phyloP scores from a whole-genome alignment of 1,140 invertebrate species.

The Lerema accius region DNA sequence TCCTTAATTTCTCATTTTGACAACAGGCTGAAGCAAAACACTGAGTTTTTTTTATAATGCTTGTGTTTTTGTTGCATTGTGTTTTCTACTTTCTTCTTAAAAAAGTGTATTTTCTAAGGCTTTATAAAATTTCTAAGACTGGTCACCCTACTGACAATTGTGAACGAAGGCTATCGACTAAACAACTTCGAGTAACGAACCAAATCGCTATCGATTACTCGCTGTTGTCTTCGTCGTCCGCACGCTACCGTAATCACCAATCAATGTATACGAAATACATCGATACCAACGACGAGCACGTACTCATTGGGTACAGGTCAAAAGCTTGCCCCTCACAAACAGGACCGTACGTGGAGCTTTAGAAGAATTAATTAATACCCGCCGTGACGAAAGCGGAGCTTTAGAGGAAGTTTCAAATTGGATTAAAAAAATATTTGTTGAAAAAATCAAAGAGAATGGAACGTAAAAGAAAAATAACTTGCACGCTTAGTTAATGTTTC shows the following conservation, averaged over 20 bases:
- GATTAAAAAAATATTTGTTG: background rate
- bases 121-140: no score
- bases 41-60: no score
- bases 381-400: conserved; percentile 11
- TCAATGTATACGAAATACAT: conserved; percentile 5
- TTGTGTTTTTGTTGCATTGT: no score
- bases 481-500: no score
- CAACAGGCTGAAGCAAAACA: no score
- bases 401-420: background rate
- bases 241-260: conserved; percentile 15
- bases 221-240: conserved; percentile 8
- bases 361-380: conserved; percentile 23
- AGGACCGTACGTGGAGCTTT: conserved; percentile 11
- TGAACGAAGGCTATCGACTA: conserved; percentile 19
- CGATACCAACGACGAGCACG: conserved; percentile 15
- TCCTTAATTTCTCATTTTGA: no score
- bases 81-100: no score
- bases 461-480: background rate
- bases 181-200: conserved; percentile 26
- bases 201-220: conserved; percentile 24
- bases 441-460: background rate
- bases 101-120: no score
- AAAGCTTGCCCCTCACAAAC: conserved; percentile 15
- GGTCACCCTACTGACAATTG: conserved; percentile 5
- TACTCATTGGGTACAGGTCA: conserved; percentile 8